Evolutionary conservation across 2,113 vertebrate genomes (phyloP), one percentile per base, ranked within the genome.

Genomic region (Gallinago jamesoni): DNA sequence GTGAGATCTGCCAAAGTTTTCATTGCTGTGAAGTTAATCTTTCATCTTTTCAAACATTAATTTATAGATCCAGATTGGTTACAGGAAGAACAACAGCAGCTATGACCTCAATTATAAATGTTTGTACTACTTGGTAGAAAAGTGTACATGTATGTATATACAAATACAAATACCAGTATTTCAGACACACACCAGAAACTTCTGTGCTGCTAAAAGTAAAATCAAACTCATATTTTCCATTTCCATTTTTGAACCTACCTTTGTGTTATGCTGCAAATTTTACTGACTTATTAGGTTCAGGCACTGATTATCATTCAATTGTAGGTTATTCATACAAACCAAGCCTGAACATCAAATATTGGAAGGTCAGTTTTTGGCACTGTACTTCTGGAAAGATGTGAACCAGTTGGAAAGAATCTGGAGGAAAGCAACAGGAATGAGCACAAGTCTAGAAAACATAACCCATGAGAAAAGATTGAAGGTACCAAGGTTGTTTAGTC

Each of bases 41-140:
- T 94, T 95, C 53, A 87, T 92, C 35, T 95, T 93, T 90, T 84
- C n/a, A 87, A 91, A 82, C 28, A 68, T 86, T 95, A 93, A 81
- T 92, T 87, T 90, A 68, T 89, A 64, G 66, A 60, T 78, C 19
- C 68, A 92, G 39, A 84, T 94, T 7, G 2, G 37, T 93, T 91
- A 79, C 76, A 78, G 53, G 53, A 76, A 68, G 33, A 90, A 84
- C 25, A 93, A 45, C 35, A 90, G 48, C 45, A 74, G 35, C 69
- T 67, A 48, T 68, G 35, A 45, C 62, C 76, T 84, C 60, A 72
- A 28, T 60, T 92, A 52, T 25, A 78, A 50, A 21, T 64, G 52
- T 68, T 84, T 67, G 55, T 53, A 62, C 60, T 64, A 84, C 63
- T 37, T 75, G 28, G 13, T 87, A 69, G 47, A 74, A 90, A 85